Base-by-base conservation (phyloP, 2,888 invertebrate genomes). In the Andricus quercusramuli region DNA sequence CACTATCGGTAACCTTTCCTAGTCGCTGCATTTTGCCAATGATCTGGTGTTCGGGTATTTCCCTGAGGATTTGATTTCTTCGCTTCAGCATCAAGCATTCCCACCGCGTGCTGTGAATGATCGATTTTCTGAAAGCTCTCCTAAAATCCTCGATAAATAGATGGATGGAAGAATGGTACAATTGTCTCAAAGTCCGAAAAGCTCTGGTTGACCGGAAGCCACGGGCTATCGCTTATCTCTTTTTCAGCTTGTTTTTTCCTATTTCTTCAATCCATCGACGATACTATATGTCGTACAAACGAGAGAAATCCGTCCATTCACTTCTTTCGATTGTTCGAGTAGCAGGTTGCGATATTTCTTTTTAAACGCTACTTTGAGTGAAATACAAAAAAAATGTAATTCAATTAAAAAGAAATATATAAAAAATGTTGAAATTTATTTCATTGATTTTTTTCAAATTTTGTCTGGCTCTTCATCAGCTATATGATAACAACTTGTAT, bases 161-260 rank as follows among this genome's bases (percentile, higher is more conserved):
- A 65, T 47, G 77, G 59, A 77, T 64, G 37, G 56, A 51, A 59
- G 74, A 59, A 74, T 74, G 32, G 74, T 32, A n/a, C 29, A 25
- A 37, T 77, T 64, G 77, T 77, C 64, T 64, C 44, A 62, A 59
- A 77, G 5, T 64, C 29, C 37, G 59, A 78, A 65, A 81, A 82
- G 80, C 79, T 32, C 47, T 80, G 81, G 68, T 82, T 78, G 83
- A 83, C 84, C 80, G 81, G 80, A 84, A 84, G 79, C 82, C 82
- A 76, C 82, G 77, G 80, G 13, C 64, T 77, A 22, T 41, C 77
- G 20, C 32, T 17, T 64, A 62, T 64, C 22, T 56, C 13, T 47
- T 47, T 47, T 68, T 51, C 5, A 56, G 25, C 29, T 32, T 56
- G 5, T 59, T 74, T 13, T 11, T 32, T 56, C 9, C 20, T 13